phyloP scores from a whole-genome alignment of 2,113 vertebrate species.

The Orthochromis malagaraziensis region DNA sequence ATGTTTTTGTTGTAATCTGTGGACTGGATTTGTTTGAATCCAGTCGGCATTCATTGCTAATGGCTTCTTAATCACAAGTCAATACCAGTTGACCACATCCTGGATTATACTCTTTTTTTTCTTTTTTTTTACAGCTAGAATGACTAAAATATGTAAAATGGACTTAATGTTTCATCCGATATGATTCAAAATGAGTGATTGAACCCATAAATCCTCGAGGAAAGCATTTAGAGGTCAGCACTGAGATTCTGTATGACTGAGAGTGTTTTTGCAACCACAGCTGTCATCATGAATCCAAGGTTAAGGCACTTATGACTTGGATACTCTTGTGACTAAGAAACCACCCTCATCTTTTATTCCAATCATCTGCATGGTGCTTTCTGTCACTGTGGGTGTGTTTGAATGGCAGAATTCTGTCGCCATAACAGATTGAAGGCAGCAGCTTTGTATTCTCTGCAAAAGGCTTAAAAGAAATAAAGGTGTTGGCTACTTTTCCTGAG shows the following conservation, averaged over 20 bases:
- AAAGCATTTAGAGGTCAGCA: not conserved
- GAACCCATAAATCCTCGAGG: not conserved
- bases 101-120: not conserved
- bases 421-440: not conserved
- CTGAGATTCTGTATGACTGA: not conserved
- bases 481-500: not conserved
- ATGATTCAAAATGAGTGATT: not conserved
- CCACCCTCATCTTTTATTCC: not conserved
- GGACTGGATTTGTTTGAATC: not conserved
- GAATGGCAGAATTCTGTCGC: not conserved
- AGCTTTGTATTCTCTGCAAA: not conserved
- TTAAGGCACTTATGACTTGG: not conserved
- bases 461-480: not conserved
- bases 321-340: not conserved
- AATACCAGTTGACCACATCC: not conserved
- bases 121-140: not conserved
- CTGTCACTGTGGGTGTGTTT: not conserved
- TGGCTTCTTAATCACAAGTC: not conserved
- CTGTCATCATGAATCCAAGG: not conserved
- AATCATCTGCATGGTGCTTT: not conserved
- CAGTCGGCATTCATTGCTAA: not conserved
- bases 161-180: not conserved
- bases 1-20: not conserved
- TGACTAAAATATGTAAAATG: not conserved
- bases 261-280: not conserved